A percentile compares a stretch with the other conserved stretches of the same genome.
Evolutionary conservation across 2,113 vertebrate species (phyloP).

Genomic region (Aleadryas rufinucha): DNA sequence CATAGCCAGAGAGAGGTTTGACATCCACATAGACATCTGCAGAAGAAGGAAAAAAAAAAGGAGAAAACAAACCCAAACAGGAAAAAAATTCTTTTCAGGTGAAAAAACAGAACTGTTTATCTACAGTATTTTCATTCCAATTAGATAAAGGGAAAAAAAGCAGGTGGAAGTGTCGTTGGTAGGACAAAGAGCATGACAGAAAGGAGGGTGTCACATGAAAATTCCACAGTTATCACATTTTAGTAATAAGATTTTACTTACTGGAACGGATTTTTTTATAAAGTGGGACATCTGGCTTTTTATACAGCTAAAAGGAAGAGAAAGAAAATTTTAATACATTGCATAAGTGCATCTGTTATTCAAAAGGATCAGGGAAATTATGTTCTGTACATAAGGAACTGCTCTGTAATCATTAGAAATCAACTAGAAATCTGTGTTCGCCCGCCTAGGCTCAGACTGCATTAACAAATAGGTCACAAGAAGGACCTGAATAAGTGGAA

Average conservation of each 20-base stretch:
- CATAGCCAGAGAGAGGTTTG: constrained; percentile 95
- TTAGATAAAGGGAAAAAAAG: neutral
- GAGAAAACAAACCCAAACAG: neutral
- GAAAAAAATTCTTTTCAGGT: neutral
- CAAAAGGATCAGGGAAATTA: neutral
- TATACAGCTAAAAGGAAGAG: constrained; percentile 83
- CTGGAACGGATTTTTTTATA: constrained; percentile 99
- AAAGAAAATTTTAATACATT: constrained; percentile 37
- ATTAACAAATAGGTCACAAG: neutral
- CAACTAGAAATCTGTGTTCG: neutral
- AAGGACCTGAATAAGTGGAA: neutral
- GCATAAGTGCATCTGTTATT: constrained; percentile 1
- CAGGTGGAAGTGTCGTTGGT: neutral
- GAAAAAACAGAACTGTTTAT: neutral
- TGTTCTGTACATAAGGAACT: neutral
- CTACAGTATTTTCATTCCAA: neutral
- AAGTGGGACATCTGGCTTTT: constrained; percentile 97
- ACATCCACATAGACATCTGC: constrained; percentile 88
- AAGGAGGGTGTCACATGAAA: neutral
- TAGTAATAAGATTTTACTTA: constrained; percentile 73
- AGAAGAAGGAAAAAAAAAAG: neutral
- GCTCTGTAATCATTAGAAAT: neutral
- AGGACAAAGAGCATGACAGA: neutral
- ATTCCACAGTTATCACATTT: neutral
- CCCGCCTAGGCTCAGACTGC: neutral